These are phyloP conservation scores for Anguilla pacifica DNA, from an alignment of 2,797 vertebrate genomes.

Conservation along the genomic window DNA sequence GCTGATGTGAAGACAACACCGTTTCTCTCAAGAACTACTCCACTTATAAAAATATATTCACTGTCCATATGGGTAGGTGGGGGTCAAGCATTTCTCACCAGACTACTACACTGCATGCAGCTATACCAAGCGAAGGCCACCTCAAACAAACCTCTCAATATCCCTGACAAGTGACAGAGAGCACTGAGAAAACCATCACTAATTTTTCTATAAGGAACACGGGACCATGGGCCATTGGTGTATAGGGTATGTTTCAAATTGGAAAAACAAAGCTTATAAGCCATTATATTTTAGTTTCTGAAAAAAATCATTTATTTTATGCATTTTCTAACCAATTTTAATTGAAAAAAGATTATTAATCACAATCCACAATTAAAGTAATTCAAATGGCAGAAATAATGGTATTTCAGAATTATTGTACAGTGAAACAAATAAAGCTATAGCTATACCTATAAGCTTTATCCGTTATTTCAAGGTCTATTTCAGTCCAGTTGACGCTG, in stretches of 20 bases:
- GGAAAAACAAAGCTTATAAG: slow-evolving; percentile 19
- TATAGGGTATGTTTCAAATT: background rate
- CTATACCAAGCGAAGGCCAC: slow-evolving; percentile 54
- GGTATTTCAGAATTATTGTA: background rate
- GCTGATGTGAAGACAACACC: slow-evolving; percentile 14
- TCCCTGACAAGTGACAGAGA: slow-evolving; percentile 56
- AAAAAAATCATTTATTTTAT: slow-evolving; percentile 9
- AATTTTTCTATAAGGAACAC: slow-evolving; percentile 2
- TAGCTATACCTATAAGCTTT: background rate
- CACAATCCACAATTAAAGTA: background rate
- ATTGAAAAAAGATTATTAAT: background rate
- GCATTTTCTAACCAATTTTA: slow-evolving; percentile 15
- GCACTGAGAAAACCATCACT: slow-evolving; percentile 28
- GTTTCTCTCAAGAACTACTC: slow-evolving; percentile 24
- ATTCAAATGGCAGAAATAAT: background rate
- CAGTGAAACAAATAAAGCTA: background rate
- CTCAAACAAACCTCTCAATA: slow-evolving; percentile 61
- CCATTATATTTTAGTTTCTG: background rate
- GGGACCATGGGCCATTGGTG: slow-evolving; percentile 22
- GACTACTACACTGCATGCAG: slow-evolving; percentile 66
- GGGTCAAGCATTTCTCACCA: slow-evolving; percentile 42
- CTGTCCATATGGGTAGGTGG: slow-evolving; percentile 44
- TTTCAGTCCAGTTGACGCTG: background rate
- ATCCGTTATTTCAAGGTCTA: background rate
- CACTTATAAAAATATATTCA: slow-evolving; percentile 36